phyloP scores from a whole-genome alignment of 2,888 invertebrate species.

The Polylopha cassiicola region DNA sequence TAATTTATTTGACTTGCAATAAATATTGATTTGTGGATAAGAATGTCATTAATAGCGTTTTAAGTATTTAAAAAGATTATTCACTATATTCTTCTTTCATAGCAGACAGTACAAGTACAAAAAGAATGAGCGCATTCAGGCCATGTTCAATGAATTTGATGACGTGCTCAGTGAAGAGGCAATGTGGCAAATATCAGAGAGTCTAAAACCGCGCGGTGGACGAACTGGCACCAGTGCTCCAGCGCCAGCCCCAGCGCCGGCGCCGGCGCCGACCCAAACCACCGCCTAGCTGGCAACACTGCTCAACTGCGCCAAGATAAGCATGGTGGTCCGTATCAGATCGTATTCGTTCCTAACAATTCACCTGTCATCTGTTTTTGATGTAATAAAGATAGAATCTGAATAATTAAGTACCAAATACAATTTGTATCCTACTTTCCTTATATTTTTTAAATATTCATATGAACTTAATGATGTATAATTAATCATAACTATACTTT shows the following conservation, averaged over 20 bases:
- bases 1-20: too few species aligned
- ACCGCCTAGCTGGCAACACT: slow-evolving; percentile 39
- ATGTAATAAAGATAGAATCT: not conserved
- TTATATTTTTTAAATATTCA: too few species aligned
- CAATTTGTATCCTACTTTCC: too few species aligned
- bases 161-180: slow-evolving; percentile 97
- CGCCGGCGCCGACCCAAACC: slow-evolving; percentile 28
- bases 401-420: too few species aligned
- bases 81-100: slow-evolving; percentile 10
- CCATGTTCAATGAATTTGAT: slow-evolving; percentile 97
- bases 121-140: slow-evolving; percentile 94
- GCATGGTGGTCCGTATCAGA: slow-evolving; percentile 12
- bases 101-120: slow-evolving; percentile 93
- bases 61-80: not conserved
- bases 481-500: too few species aligned
- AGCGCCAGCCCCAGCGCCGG: slow-evolving; percentile 31
- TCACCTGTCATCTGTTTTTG: too few species aligned
- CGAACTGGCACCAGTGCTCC: slow-evolving; percentile 60
- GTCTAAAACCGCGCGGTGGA: slow-evolving; percentile 92
- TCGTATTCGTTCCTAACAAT: too few species aligned
- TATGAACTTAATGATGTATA: too few species aligned
- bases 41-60: too few species aligned
- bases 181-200: slow-evolving; percentile 98
- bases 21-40: too few species aligned
- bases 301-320: slow-evolving; percentile 18